Percentiles rank a stretch among this genome's conserved stretches.
These are phyloP conservation scores for Steinernema hermaphroditum DNA, from an alignment of 2,888 invertebrate genomes.

Conservation along the genomic window DNA sequence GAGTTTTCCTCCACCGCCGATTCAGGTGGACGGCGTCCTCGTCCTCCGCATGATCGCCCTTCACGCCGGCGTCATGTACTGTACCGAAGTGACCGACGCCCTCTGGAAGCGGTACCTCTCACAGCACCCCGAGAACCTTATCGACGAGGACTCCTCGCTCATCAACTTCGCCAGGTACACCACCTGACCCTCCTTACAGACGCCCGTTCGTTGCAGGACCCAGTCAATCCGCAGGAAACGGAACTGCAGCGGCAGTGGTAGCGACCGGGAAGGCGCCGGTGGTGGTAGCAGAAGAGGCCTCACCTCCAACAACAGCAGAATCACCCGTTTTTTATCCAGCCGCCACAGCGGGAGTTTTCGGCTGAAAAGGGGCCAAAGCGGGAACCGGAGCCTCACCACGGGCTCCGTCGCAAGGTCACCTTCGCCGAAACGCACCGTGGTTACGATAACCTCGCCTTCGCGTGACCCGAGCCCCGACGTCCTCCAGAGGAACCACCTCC, in stretches of 20 bases:
- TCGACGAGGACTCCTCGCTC: slow-evolving; percentile 64
- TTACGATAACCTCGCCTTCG: slow-evolving; percentile 44
- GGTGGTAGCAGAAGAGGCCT: slow-evolving; percentile 28
- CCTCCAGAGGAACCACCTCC: slow-evolving; percentile 18
- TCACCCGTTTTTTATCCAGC: slow-evolving; percentile 49
- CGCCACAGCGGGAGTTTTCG: slow-evolving; percentile 62
- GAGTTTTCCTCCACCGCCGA: neutral
- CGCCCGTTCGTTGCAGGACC: slow-evolving; percentile 44
- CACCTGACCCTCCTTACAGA: no score
- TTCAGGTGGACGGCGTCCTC: slow-evolving; percentile 64
- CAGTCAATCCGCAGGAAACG: slow-evolving; percentile 57
- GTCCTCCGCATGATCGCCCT: slow-evolving; percentile 65
- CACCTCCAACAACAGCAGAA: neutral
- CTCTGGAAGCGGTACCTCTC: slow-evolving; percentile 58
- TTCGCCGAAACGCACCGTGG: slow-evolving; percentile 46
- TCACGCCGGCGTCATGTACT: slow-evolving; percentile 66
- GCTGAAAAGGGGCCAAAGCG: slow-evolving; percentile 56
- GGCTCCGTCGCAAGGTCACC: slow-evolving; percentile 33
- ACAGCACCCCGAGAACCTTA: slow-evolving; percentile 65
- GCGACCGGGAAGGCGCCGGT: slow-evolving; percentile 46
- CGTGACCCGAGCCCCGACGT: slow-evolving; percentile 26
- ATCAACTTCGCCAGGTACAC: slow-evolving; percentile 60
- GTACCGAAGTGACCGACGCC: slow-evolving; percentile 66
- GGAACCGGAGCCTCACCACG: slow-evolving; percentile 49
- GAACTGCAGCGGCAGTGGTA: slow-evolving; percentile 51